Conservation (phyloP, 1,140 invertebrate genomes). For the Solenopsis fugax region DNA sequence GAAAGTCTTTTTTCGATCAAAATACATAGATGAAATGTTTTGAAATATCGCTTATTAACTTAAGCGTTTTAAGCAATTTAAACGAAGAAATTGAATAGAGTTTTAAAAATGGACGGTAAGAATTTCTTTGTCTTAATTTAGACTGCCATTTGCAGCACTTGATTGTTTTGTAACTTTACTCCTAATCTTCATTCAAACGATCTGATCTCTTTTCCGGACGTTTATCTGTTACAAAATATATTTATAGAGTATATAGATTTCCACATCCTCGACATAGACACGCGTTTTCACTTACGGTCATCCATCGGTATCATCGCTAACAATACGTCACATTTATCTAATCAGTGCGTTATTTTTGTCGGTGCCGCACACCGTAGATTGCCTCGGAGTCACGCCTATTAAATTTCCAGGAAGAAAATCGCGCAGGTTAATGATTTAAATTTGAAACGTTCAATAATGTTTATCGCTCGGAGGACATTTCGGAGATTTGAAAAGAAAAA, state of each 20-base stretch:
- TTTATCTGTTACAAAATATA: slow-evolving; percentile 24
- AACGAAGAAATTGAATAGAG: neutral
- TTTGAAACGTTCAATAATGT: neutral
- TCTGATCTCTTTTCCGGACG: neutral
- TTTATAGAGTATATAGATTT: slow-evolving; percentile 7
- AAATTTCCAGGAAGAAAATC: slow-evolving; percentile 12
- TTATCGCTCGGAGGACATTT: neutral
- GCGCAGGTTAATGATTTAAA: slow-evolving; percentile 1
- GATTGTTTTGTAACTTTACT: neutral
- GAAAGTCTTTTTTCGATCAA: neutral
- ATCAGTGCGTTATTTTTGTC: slow-evolving; percentile 61
- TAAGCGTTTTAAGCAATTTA: neutral
- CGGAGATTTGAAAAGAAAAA: neutral
- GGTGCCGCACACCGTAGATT: slow-evolving; percentile 22
- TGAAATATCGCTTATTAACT: neutral
- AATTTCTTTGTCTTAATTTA: neutral
- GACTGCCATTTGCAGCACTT: neutral
- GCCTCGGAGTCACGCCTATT: neutral
- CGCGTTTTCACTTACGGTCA: slow-evolving; percentile 44
- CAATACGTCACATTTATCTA: slow-evolving; percentile 59
- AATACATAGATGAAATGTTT: neutral
- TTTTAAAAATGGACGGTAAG: neutral
- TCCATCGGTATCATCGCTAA: slow-evolving; percentile 45
- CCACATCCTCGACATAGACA: neutral
- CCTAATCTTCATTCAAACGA: neutral